Base-by-base conservation (phyloP, 1,140 invertebrate species). In the Neomicropteryx cornuta region DNA sequence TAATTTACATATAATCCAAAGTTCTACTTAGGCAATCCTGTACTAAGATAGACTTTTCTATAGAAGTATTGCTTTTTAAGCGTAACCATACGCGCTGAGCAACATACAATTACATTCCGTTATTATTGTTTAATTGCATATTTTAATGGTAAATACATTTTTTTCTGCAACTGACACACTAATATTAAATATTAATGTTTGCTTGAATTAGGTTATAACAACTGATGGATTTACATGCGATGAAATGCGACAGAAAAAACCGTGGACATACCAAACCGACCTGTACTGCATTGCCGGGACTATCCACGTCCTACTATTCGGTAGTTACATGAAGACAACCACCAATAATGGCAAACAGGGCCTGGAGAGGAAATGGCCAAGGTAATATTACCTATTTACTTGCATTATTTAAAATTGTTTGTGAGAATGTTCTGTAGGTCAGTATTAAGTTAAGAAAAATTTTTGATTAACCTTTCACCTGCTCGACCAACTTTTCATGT, bases 211-310 rank as follows among this genome's bases (percentile, higher is more conserved):
- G 58, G 58, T 78, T 39, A 77, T 83, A 31, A 72, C 72, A 36
- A 86, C 85, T 5, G 76, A 81, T 52, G 77, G 76, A 22, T 87
- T 89, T 50, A 80, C 79, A 21, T 91, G 87, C 52, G 82, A 80
- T 40, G 87, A 92, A 67, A 92, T 92, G 87, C 75, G 77, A 49
- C 86, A 87, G 42, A 72, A 79, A 27, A 76, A 77, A 50, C 83
- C 87, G 2, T 96, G 92, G 92, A 91, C 83, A 20, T 94, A 89
- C 60, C 90, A 95, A 66, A 86, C 85, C 22, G 91, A 95, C 69
- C 65, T 90, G 44, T 93, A 83, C 69, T 90, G 89, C 44, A 58
- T 92, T 39, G 85, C 84, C 39, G 85, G 83, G 16, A 85, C 86
- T 17, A 80, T 89, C 41, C 83, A 93, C 64, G 82, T 85, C 30